phyloP scores from a whole-genome alignment of 2,113 vertebrate species.

The Rhinolophus ferrumequinum region DNA sequence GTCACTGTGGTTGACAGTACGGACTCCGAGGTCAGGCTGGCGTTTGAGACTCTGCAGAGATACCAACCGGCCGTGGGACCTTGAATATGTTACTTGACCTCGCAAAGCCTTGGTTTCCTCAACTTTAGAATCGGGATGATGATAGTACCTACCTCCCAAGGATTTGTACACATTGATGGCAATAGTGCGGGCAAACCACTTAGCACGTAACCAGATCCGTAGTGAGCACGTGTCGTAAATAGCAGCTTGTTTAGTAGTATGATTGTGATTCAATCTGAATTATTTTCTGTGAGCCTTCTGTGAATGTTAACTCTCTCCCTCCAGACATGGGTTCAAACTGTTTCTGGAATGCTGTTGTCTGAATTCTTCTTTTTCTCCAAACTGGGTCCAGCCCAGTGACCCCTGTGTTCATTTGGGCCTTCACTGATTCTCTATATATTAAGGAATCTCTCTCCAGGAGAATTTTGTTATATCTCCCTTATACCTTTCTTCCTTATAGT shows the following conservation, averaged over 20 bases:
- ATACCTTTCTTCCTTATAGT: background rate
- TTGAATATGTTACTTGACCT: background rate
- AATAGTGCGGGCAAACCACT: background rate
- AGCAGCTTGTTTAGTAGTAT: background rate
- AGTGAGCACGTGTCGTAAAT: background rate
- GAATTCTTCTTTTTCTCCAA: slow-evolving; percentile 3
- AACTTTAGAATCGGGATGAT: background rate
- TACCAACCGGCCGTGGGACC: background rate
- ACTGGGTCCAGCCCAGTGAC: background rate
- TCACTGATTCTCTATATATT: background rate
- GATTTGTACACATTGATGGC: background rate
- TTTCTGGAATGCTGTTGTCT: background rate
- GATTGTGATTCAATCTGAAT: background rate
- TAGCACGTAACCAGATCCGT: background rate
- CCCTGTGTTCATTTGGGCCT: background rate
- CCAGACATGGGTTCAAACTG: background rate
- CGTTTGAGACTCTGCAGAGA: background rate
- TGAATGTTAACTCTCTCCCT: background rate
- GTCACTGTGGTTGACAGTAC: background rate
- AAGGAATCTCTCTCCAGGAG: background rate
- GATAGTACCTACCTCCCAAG: background rate
- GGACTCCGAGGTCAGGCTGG: background rate
- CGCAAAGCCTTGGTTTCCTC: background rate
- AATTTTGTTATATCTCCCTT: background rate
- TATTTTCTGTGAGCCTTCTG: background rate